Evolutionary conservation across 2,888 invertebrate genomes (phyloP).

Genomic region (Drosophila monieri): DNA sequence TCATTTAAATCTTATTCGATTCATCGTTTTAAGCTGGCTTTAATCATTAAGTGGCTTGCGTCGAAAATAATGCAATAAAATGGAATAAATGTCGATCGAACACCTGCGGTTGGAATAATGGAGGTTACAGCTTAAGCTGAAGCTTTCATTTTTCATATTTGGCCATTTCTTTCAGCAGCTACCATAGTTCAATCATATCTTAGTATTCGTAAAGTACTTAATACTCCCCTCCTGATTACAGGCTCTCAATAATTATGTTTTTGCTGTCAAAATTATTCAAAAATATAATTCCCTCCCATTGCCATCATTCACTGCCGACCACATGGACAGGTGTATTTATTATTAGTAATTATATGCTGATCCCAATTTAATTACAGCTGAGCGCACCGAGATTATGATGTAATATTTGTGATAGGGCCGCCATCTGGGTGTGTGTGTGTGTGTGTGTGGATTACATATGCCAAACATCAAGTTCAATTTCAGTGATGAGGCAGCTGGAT

Average conservation of each 20-base stretch:
- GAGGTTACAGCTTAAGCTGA: neutral
- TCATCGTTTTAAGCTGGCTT: conserved; percentile 21
- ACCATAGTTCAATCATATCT: no score
- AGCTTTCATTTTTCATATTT: neutral
- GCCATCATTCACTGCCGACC: neutral
- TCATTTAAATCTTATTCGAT: conserved; percentile 29
- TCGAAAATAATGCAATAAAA: neutral
- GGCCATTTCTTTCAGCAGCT: no score
- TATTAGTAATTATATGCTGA: conserved; percentile 22
- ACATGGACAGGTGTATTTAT: neutral
- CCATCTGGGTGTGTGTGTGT: neutral
- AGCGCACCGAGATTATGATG: conserved; percentile 25
- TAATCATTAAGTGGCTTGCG: conserved; percentile 40
- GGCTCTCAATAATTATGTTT: neutral
- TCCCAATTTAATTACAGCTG: conserved; percentile 28
- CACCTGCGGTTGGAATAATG: neutral
- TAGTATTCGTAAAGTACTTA: no score
- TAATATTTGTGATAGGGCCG: conserved; percentile 31
- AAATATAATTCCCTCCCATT: neutral
- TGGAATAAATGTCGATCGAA: neutral
- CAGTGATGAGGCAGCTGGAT: conserved; percentile 25
- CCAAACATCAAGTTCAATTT: conserved; percentile 45
- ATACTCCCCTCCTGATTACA: no score
- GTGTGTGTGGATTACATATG: conserved; percentile 26
- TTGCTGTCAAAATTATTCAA: neutral